Percentiles rank a stretch among this genome's conserved stretches.
These are phyloP conservation scores for Xiphophorus birchmanni DNA, from an alignment of 2,797 vertebrate genomes.

Conservation along the genomic window DNA sequence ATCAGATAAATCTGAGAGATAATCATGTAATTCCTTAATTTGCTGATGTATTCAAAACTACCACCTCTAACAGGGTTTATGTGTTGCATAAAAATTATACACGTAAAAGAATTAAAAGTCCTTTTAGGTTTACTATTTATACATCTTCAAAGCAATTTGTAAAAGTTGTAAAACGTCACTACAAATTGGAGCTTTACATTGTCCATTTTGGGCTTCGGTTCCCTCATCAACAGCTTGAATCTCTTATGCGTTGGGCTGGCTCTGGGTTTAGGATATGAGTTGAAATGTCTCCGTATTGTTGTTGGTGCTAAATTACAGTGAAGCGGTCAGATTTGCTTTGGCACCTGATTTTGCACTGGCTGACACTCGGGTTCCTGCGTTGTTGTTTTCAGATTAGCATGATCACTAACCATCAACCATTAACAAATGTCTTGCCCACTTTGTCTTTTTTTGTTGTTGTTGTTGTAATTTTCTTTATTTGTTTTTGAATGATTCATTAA, in stretches of 20 bases:
- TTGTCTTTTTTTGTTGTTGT: conserved; percentile 8
- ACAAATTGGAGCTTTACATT: background rate
- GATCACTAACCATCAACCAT: conserved; percentile 63
- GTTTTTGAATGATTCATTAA: conserved; percentile 64
- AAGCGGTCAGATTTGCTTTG: conserved; percentile 30
- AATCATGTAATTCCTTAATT: background rate
- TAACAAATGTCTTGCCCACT: conserved; percentile 49
- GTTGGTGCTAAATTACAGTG: background rate
- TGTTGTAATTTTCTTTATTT: conserved; percentile 43
- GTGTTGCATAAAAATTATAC: background rate
- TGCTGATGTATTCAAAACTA: background rate
- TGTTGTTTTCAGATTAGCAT: conserved; percentile 31
- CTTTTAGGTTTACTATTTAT: background rate
- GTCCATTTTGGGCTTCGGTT: background rate
- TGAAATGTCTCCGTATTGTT: background rate
- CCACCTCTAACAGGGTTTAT: background rate
- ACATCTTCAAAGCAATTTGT: background rate
- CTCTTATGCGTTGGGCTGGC: background rate
- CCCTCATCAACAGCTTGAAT: background rate
- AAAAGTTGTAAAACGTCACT: background rate
- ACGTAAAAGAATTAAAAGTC: background rate
- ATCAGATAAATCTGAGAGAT: background rate
- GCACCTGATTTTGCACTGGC: conserved; percentile 28
- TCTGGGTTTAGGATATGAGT: background rate
- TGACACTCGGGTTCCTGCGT: background rate